Conservation (phyloP, 1,140 invertebrate genomes). For the Drosophila tani region DNA sequence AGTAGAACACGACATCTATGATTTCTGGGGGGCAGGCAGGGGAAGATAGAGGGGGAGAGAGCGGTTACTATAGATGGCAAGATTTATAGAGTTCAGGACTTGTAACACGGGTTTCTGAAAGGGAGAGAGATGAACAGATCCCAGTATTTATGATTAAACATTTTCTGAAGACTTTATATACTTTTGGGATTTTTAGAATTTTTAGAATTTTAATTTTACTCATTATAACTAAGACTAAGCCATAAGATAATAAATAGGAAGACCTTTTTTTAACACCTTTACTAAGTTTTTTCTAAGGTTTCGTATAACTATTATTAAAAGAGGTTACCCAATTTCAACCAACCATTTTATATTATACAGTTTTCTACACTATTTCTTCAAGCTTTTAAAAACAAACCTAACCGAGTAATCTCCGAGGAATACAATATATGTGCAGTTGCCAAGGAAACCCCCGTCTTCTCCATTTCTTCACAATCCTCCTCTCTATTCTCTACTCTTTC, state of each 20-base stretch:
- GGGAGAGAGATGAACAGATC: not conserved
- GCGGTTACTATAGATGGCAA: not conserved
- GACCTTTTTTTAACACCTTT: too few species aligned
- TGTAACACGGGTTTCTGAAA: not conserved
- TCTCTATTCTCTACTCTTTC: not conserved
- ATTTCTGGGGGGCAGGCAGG: not conserved
- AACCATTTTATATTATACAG: not conserved
- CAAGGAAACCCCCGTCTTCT: not conserved
- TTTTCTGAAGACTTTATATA: not conserved
- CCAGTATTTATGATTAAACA: not conserved
- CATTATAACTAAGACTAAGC: too few species aligned
- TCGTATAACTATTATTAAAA: too few species aligned
- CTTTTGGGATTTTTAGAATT: not conserved
- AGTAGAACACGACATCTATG: constrained; percentile 8
- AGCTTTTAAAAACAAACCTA: too few species aligned
- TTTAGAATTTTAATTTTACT: not conserved
- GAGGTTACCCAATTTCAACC: too few species aligned
- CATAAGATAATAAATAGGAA: too few species aligned
- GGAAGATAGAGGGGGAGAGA: not conserved
- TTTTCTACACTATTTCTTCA: not conserved
- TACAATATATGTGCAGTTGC: not conserved
- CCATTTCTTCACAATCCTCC: too few species aligned
- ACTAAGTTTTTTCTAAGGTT: too few species aligned
- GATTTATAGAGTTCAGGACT: constrained; percentile 10
- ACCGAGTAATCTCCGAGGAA: too few species aligned